Conservation (phyloP, 2,113 vertebrate species). For the Rhinoderma darwinii region DNA sequence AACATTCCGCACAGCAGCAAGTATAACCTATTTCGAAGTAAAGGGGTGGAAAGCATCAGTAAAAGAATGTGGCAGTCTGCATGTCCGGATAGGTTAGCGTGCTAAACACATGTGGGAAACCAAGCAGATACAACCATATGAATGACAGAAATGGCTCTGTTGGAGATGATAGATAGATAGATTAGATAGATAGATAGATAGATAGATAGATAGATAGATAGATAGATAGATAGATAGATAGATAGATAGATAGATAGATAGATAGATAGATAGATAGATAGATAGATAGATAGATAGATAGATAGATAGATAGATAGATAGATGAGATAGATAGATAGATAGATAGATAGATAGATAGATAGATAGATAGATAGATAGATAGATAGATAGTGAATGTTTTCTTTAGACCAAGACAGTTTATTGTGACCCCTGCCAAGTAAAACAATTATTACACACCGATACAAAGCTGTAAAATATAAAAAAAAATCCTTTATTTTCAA, state of each 20-base stretch:
- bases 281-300: too few species aligned
- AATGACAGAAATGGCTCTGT: neutral
- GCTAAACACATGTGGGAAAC: neutral
- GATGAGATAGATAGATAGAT: too few species aligned
- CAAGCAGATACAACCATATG: neutral
- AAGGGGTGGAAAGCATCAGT: neutral
- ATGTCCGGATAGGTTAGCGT: neutral
- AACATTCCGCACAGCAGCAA: neutral
- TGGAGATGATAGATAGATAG: neutral
- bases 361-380: too few species aligned
- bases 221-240: too few species aligned
- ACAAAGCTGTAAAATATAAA: neutral
- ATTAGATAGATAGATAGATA: too few species aligned
- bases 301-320: too few species aligned
- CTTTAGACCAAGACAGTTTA: neutral
- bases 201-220: too few species aligned
- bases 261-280: too few species aligned
- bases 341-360: too few species aligned
- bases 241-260: too few species aligned
- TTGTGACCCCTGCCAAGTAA: neutral
- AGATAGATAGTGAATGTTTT: too few species aligned
- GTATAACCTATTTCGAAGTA: neutral
- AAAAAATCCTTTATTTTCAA: slow-evolving; percentile 37
- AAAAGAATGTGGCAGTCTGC: too few species aligned
- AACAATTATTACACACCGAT: neutral